Base-by-base conservation (phyloP, 2,113 vertebrate species). In the Diadophis punctatus region DNA sequence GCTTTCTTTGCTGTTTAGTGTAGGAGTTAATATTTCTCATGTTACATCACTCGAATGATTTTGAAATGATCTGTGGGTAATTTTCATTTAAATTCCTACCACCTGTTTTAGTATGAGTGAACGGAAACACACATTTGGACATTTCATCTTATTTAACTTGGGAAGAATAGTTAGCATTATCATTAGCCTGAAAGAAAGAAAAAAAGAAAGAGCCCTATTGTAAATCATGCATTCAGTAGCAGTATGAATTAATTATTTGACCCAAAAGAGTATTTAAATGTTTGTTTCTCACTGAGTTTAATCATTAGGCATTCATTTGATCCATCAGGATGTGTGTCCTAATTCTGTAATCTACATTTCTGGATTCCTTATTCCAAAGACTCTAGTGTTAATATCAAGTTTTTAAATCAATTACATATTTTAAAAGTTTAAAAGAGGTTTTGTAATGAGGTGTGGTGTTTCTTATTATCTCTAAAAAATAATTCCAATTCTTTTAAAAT, bases 251-350 rank as follows among this genome's bases (percentile, higher is more conserved):
- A 34, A 90, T 74, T 90, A 88, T 25, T 92, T 88, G 39, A 53
- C 85, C 88, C 30, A 52, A 60, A 90, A 48, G 43, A 95, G 60
- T 88, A 93, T 90, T 92, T 90, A 89, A 25, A 22, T 93, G 3
- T 30, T 87, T 88, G 94, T 91, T 89, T 96, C 95, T 94, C 25
- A 68, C 53, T 93, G 87, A 68, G 94, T 89, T 95, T 90, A 91
- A 92, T 95, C 43, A 7, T 94, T 95, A 87, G 94, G 3, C 93
- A 94, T 91, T 90, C 92, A 92, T 93, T 89, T 91, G 90, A 34
- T 63, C 34, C 93, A 89, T 74, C 93, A 90, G 92, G 94, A 86
- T 92, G 89, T 90, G 23, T n/a, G 92, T 91, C 93, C 63, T 94
- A 95, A 84, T 89, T 84, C 20, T 85, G 48, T 58, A 20, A 56